Evolutionary conservation across 2,888 invertebrate species (phyloP).

Genomic region (Scaptodrosophila latifasciaeformis): DNA sequence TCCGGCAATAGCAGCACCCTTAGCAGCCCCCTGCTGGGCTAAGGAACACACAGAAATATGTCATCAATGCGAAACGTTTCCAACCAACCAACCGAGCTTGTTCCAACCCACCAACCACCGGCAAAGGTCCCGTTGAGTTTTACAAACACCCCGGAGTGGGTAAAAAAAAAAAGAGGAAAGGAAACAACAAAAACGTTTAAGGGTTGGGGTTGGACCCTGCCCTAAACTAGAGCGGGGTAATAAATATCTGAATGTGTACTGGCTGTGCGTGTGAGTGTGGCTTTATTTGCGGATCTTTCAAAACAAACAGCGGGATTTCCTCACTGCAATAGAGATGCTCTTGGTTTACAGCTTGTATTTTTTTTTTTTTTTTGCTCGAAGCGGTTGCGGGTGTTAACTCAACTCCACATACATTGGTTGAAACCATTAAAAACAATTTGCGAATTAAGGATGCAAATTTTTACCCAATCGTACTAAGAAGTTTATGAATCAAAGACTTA

Average conservation of each 20-base stretch:
- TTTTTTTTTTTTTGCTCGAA: background rate
- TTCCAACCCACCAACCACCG: constrained; percentile 17
- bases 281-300: constrained; percentile 13
- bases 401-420: too few relatives aligned
- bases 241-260: constrained; percentile 33
- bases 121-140: constrained; percentile 15
- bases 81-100: constrained; percentile 18
- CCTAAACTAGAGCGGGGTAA: constrained; percentile 39
- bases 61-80: constrained; percentile 50
- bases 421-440: too few relatives aligned
- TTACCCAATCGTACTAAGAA: background rate
- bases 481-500: too few relatives aligned
- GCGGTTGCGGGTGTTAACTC: too few relatives aligned
- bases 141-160: constrained; percentile 25
- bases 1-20: constrained; percentile 30
- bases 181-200: constrained; percentile 6
- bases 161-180: too few relatives aligned
- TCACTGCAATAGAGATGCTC: constrained; percentile 26
- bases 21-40: constrained; percentile 1
- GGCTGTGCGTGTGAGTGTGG: constrained; percentile 7
- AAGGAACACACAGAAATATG: constrained; percentile 40
- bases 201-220: constrained; percentile 6
- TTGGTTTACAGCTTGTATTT: background rate
- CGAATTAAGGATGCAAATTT: background rate
- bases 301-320: constrained; percentile 58